phyloP scores from a whole-genome alignment of 2,888 invertebrate species.

The Ganaspis brasiliensis region DNA sequence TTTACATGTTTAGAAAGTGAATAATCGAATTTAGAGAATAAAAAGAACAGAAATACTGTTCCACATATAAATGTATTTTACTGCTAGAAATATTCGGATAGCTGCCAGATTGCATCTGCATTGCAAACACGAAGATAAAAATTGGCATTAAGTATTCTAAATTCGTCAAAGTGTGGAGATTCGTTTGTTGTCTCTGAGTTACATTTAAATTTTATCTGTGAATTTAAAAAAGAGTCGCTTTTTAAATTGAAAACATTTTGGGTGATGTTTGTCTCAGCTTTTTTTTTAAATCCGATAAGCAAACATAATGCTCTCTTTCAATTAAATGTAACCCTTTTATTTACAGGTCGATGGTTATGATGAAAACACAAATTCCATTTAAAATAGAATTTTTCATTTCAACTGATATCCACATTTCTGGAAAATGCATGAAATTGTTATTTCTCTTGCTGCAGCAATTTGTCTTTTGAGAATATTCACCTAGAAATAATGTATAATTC shows the following conservation, averaged over 20 bases:
- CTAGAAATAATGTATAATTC: neutral
- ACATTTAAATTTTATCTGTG: too few species aligned
- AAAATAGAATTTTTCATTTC: neutral
- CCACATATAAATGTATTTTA: neutral
- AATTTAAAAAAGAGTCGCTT: too few species aligned
- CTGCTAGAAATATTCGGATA: neutral
- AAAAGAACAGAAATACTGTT: neutral
- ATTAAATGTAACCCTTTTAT: slow-evolving; percentile 15
- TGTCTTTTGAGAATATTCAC: neutral
- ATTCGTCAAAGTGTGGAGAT: neutral
- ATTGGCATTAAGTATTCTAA: neutral
- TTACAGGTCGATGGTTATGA: slow-evolving; percentile 1
- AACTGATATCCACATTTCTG: neutral
- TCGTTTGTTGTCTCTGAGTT: too few species aligned
- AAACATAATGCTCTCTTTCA: neutral
- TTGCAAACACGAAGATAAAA: neutral
- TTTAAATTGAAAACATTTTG: too few species aligned
- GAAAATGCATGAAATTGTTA: slow-evolving; percentile 3
- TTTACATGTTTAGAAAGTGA: slow-evolving; percentile 3
- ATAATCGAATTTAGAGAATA: neutral
- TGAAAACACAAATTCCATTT: slow-evolving; percentile 7
- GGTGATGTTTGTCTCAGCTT: too few species aligned
- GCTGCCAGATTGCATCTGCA: neutral
- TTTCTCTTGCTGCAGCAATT: neutral
- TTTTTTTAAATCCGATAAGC: neutral